Evolutionary conservation across 2,113 vertebrate species (phyloP).

Genomic region (Osmerus eperlanus): DNA sequence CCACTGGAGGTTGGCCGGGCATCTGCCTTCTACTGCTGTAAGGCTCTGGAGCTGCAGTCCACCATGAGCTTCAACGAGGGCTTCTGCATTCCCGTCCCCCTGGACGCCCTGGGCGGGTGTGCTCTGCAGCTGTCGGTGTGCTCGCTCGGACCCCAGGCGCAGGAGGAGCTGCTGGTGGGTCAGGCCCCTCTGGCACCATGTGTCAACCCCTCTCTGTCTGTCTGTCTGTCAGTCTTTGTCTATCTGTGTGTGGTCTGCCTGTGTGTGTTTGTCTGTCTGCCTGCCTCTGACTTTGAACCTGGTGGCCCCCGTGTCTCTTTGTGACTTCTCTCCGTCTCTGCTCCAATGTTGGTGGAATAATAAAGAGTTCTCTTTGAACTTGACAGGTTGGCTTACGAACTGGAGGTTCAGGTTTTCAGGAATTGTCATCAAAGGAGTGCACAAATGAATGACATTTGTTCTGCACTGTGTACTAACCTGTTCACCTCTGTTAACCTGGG

Average conservation of each 20-base stretch:
- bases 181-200: neutral
- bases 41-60: slow-evolving; percentile 83
- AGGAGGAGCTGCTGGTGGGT: slow-evolving; percentile 90
- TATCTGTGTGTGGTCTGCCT: neutral
- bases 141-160: slow-evolving; percentile 79
- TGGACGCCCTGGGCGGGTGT: slow-evolving; percentile 74
- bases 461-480: neutral
- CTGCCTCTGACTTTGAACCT: no score
- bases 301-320: no score
- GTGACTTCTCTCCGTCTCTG: no score
- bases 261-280: neutral
- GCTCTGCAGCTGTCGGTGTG: slow-evolving; percentile 88
- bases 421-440: no score
- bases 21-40: slow-evolving; percentile 88
- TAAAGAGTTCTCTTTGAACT: no score
- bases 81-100: slow-evolving; percentile 85
- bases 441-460: neutral
- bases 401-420: no score
- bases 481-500: no score
- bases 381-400: no score
- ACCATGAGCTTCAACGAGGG: slow-evolving; percentile 90
- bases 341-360: no score
- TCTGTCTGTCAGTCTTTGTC: neutral
- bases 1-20: slow-evolving; percentile 80
- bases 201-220: neutral